Conservation (phyloP, 1,140 invertebrate genomes). For the Drosophila burlai region DNA sequence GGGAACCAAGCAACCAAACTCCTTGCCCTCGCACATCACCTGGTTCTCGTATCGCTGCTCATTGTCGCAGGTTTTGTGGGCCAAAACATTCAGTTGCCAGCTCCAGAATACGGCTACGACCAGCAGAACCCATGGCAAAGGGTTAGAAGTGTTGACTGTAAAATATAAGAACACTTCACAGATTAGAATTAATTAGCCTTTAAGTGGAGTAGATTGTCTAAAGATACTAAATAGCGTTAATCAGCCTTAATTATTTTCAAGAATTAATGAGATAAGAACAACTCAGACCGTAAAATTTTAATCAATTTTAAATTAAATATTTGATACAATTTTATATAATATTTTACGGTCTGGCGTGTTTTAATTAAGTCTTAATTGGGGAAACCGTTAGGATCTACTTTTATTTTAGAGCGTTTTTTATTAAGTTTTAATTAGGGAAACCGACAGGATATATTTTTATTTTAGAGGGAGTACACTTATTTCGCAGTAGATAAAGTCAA, state of each 20-base stretch:
- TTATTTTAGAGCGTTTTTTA: no score
- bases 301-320: neutral
- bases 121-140: constrained; percentile 30
- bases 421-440: no score
- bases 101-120: constrained; percentile 26
- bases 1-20: constrained; percentile 54
- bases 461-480: no score
- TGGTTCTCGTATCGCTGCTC: constrained; percentile 70
- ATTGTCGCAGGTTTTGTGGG: constrained; percentile 59
- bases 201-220: neutral
- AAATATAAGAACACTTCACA: neutral
- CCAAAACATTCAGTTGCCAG: constrained; percentile 27
- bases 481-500: neutral
- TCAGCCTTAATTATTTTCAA: neutral
- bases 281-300: neutral
- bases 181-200: constrained; percentile 9
- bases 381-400: neutral
- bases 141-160: constrained; percentile 4
- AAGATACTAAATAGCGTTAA: neutral
- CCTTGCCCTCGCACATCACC: constrained; percentile 57
- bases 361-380: neutral
- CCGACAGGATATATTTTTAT: no score
- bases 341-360: neutral
- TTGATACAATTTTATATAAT: no score
- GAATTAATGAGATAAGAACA: neutral